A percentile compares a stretch with the other conserved stretches of the same genome.
These are phyloP conservation scores for Bos indicus DNA, from an alignment of 2,113 vertebrate species.

Conservation along the genomic window DNA sequence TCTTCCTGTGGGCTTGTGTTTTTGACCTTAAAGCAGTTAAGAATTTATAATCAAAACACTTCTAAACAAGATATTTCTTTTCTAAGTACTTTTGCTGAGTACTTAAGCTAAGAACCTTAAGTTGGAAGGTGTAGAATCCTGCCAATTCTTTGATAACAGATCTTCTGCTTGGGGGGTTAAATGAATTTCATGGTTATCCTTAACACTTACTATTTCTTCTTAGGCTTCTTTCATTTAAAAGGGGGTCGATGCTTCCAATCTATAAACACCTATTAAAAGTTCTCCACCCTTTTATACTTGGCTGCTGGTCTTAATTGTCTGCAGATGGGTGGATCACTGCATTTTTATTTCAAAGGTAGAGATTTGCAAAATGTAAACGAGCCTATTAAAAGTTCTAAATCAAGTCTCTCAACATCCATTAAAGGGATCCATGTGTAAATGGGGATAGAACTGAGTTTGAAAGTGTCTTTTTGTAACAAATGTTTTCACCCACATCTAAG, in stretches of 20 bases:
- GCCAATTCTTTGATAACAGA: constrained; percentile 69
- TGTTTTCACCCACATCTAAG: constrained; percentile 29
- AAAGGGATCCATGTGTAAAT: constrained; percentile 38
- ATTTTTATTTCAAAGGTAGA: constrained; percentile 78
- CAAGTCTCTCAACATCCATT: constrained; percentile 55
- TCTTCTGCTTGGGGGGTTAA: constrained; percentile 70
- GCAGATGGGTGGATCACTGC: constrained; percentile 76
- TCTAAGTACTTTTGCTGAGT: constrained; percentile 54
- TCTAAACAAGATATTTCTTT: constrained; percentile 61
- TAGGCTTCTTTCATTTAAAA: constrained; percentile 78
- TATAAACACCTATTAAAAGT: constrained; percentile 83
- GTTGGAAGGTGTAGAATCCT: constrained; percentile 49
- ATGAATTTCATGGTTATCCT: constrained; percentile 74
- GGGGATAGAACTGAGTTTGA: neutral
- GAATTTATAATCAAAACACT: constrained; percentile 63
- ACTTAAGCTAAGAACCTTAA: constrained; percentile 40
- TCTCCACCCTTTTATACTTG: constrained; percentile 77
- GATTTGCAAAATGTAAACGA: constrained; percentile 74
- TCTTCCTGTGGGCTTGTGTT: constrained; percentile 73
- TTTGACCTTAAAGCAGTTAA: constrained; percentile 68
- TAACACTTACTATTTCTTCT: constrained; percentile 75
- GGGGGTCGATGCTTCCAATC: constrained; percentile 74
- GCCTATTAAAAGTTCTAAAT: constrained; percentile 64
- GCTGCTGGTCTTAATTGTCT: constrained; percentile 79
- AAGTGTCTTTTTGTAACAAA: constrained; percentile 35